Conservation (phyloP, 2,888 invertebrate genomes). For the Hoplodrina blanda region DNA sequence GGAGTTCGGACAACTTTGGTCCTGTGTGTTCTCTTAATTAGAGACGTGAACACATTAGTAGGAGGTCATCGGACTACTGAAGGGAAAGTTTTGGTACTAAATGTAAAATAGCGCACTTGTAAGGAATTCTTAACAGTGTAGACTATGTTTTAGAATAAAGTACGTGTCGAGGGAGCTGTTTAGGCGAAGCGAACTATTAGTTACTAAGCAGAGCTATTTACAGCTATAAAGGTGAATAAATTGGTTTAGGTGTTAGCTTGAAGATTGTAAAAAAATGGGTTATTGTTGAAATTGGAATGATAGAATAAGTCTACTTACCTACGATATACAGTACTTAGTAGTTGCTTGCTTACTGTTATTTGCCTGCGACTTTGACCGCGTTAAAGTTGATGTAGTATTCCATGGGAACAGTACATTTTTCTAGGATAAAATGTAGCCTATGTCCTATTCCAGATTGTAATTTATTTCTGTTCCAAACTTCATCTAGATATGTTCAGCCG, state of each 20-base stretch:
- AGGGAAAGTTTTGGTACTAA: constrained; percentile 61
- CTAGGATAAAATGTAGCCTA: no score
- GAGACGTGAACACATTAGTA: constrained; percentile 70
- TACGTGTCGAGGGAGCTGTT: constrained; percentile 59
- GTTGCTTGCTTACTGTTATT: no score
- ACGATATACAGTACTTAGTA: no score
- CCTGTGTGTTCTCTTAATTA: constrained; percentile 69
- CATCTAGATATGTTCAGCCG: no score
- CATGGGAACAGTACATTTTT: no score
- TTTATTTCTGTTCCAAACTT: no score
- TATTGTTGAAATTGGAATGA: not conserved
- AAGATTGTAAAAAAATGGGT: not conserved
- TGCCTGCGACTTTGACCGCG: no score
- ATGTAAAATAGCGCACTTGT: constrained; percentile 63
- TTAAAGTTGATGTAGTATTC: no score
- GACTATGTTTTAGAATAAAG: constrained; percentile 53
- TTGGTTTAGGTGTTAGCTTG: constrained; percentile 16
- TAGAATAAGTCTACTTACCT: no score
- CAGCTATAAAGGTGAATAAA: constrained; percentile 24
- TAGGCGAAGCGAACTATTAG: constrained; percentile 43
- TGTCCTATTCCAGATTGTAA: no score
- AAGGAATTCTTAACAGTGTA: constrained; percentile 58
- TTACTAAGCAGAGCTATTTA: constrained; percentile 44
- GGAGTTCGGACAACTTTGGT: constrained; percentile 73
- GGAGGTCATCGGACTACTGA: constrained; percentile 59